Conservation (phyloP, 2,888 invertebrate species). For the Notodonta dromedarius region DNA sequence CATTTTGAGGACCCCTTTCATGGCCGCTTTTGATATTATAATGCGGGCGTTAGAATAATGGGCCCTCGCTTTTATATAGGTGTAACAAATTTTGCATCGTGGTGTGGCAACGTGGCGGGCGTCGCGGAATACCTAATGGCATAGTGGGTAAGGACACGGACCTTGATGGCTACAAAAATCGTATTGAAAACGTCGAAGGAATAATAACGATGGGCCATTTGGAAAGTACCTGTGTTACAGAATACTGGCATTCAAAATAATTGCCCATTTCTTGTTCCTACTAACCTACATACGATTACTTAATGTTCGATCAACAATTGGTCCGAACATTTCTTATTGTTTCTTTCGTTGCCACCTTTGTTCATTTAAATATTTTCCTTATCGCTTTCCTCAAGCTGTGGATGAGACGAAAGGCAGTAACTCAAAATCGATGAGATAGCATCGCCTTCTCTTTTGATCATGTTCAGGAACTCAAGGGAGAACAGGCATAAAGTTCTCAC, state of each 20-base stretch:
- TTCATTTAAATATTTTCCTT: neutral
- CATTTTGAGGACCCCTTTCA: slow-evolving; percentile 65
- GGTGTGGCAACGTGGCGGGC: slow-evolving; percentile 75
- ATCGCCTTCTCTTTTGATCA: too few relatives aligned
- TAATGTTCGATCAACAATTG: slow-evolving; percentile 9
- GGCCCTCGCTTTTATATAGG: slow-evolving; percentile 80
- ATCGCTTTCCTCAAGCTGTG: neutral
- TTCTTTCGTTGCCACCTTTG: neutral
- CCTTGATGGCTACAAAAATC: slow-evolving; percentile 82
- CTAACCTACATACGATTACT: slow-evolving; percentile 29
- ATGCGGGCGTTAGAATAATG: slow-evolving; percentile 77
- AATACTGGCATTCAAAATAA: slow-evolving; percentile 46
- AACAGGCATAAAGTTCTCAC: too few relatives aligned
- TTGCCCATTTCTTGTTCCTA: slow-evolving; percentile 44
- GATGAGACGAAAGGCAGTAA: neutral
- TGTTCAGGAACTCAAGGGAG: too few relatives aligned
- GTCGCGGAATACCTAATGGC: slow-evolving; percentile 80
- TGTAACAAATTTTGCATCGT: slow-evolving; percentile 83
- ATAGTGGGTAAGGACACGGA: slow-evolving; percentile 77
- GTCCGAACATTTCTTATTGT: neutral
- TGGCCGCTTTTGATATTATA: slow-evolving; percentile 69
- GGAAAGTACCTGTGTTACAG: slow-evolving; percentile 62
- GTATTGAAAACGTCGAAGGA: slow-evolving; percentile 77
- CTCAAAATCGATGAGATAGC: too few relatives aligned
- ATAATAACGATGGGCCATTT: slow-evolving; percentile 75